Conservation (phyloP, 64 coral and sea anemone genomes). For the Pocillopora verrucosa region DNA sequence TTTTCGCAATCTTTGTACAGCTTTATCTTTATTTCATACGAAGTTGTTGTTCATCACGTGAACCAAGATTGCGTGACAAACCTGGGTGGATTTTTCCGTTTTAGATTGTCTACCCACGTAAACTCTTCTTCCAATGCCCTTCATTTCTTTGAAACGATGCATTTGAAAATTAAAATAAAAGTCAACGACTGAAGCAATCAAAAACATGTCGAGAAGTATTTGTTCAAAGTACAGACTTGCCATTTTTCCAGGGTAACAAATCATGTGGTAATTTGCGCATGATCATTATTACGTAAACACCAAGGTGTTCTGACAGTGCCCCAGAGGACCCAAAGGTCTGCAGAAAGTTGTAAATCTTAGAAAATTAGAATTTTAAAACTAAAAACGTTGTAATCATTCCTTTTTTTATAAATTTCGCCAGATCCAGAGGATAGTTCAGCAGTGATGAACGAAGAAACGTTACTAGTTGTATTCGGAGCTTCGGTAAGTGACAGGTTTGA, state of each 20-base stretch:
- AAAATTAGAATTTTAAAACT: background rate
- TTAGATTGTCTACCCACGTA: too few species aligned
- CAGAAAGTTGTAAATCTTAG: background rate
- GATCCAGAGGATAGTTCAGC: conserved; percentile 4
- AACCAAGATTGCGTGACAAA: too few species aligned
- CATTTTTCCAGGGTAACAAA: background rate
- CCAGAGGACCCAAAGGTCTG: background rate
- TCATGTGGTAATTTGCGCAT: background rate
- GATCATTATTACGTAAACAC: background rate
- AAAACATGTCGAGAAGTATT: too few species aligned
- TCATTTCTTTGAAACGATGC: too few species aligned
- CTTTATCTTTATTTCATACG: too few species aligned
- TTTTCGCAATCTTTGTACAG: too few species aligned
- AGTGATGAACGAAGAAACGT: conserved; percentile 14
- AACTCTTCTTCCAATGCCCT: too few species aligned
- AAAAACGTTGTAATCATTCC: background rate
- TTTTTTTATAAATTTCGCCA: background rate
- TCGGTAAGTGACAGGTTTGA: conserved; percentile 52
- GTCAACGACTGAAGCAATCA: too few species aligned
- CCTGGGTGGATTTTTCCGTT: too few species aligned
- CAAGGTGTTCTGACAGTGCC: background rate
- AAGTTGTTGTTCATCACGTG: too few species aligned
- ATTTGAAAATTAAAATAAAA: too few species aligned
- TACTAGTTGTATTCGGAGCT: conserved; percentile 65
- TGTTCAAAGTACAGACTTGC: background rate